Percentiles rank a stretch among this genome's conserved stretches.
Evolutionary conservation across 2,797 vertebrate genomes (phyloP).

Genomic region (Schizopygopsis pylzovi): DNA sequence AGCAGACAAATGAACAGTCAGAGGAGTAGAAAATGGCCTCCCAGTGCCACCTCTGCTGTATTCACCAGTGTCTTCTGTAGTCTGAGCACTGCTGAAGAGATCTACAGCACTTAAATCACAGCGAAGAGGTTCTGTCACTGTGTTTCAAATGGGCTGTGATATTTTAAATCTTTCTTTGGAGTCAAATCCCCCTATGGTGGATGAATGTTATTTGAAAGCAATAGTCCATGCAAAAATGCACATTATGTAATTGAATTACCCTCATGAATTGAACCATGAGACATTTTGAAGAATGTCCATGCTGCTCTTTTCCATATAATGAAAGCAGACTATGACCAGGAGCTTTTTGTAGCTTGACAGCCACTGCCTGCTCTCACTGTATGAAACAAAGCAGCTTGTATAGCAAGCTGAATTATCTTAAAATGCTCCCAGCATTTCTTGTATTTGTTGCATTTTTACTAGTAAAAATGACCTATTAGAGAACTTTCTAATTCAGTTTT

Average conservation of each 20-base stretch:
- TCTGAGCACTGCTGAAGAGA: conserved; percentile 49
- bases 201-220: conserved; percentile 37
- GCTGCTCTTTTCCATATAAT: neutral
- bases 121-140: conserved; percentile 56
- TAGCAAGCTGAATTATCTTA: neutral
- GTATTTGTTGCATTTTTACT: neutral
- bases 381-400: neutral
- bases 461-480: neutral
- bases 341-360: neutral
- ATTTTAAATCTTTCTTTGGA: conserved; percentile 50
- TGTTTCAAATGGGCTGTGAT: conserved; percentile 37
- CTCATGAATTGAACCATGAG: neutral
- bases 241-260: neutral
- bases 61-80: conserved; percentile 61
- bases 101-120: conserved; percentile 67
- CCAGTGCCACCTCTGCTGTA: conserved; percentile 57
- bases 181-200: conserved; percentile 29
- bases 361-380: neutral
- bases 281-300: neutral
- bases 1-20: conserved; percentile 53
- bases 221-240: conserved; percentile 5
- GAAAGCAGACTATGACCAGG: neutral
- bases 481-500: neutral
- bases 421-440: neutral
- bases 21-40: conserved; percentile 27